A percentile compares a stretch with the other conserved stretches of the same genome.
Evolutionary conservation across 1,140 invertebrate species (phyloP).

Genomic region (Lepeophtheirus salmonis): DNA sequence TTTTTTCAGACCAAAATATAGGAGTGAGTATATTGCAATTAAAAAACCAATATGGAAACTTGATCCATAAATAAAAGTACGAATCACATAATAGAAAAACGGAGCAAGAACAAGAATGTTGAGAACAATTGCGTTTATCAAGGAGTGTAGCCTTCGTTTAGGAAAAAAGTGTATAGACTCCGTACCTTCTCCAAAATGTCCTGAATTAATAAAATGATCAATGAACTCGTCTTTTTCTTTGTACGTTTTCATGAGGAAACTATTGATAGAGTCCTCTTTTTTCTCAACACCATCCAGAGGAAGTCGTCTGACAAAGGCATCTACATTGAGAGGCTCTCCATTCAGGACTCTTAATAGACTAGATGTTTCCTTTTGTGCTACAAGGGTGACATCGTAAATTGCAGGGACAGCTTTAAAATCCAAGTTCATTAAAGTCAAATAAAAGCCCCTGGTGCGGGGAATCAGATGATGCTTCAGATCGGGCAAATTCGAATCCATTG

Average conservation of each 20-base stretch:
- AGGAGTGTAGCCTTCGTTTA: not conserved
- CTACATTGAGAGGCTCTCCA: not conserved
- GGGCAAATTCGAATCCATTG: constrained; percentile 65
- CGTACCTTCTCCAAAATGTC: not conserved
- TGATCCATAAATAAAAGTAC: not conserved
- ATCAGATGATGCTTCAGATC: constrained; percentile 69
- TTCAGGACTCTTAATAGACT: constrained; percentile 1
- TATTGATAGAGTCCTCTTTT: not conserved
- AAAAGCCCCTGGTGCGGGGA: constrained; percentile 82
- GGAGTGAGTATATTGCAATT: not conserved
- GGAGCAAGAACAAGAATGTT: not conserved
- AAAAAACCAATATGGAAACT: not conserved
- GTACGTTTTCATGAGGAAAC: not conserved
- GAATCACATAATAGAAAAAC: not conserved
- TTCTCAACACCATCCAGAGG: not conserved
- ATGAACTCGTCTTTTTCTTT: not conserved
- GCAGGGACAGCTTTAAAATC: constrained; percentile 20
- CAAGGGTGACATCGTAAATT: constrained; percentile 21
- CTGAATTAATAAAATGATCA: not conserved
- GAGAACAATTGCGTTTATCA: not conserved
- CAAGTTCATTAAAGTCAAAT: constrained; percentile 35
- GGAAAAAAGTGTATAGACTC: not conserved
- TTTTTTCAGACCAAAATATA: constrained; percentile 2
- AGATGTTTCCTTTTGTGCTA: constrained; percentile 18
- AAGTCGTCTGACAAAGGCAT: not conserved